These are phyloP conservation scores for Toxotes chatareus DNA, from an alignment of 2,113 vertebrate genomes.

Conservation along the genomic window DNA sequence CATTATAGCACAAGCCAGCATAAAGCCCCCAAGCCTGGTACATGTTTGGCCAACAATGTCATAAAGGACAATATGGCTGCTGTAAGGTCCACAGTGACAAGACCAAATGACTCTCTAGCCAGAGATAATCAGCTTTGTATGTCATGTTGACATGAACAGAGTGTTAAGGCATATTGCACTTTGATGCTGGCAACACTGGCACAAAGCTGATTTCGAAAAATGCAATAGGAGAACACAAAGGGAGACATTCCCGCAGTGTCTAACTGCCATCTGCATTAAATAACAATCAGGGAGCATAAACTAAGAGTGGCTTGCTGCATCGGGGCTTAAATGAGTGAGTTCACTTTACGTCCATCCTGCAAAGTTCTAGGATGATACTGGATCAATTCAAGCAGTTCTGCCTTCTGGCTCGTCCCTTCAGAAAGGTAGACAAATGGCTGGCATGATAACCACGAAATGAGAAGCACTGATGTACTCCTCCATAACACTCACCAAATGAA, in stretches of 20 bases:
- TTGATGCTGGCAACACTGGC: slow-evolving; percentile 71
- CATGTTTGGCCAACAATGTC: slow-evolving; percentile 72
- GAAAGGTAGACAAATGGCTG: slow-evolving; percentile 61
- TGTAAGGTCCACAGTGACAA: slow-evolving; percentile 70
- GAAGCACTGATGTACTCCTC: slow-evolving; percentile 52
- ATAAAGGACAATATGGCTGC: slow-evolving; percentile 79
- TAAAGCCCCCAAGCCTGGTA: slow-evolving; percentile 67
- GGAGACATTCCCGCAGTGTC: slow-evolving; percentile 56
- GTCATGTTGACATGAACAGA: slow-evolving; percentile 76
- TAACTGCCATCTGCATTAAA: slow-evolving; percentile 67
- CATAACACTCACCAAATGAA: slow-evolving; percentile 57
- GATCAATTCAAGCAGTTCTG: slow-evolving; percentile 24
- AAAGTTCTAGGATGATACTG: slow-evolving; percentile 21
- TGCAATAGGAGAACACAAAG: slow-evolving; percentile 65
- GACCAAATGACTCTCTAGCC: slow-evolving; percentile 78
- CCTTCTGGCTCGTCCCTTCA: slow-evolving; percentile 16
- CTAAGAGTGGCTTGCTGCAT: slow-evolving; percentile 42
- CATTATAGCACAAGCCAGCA: slow-evolving; percentile 68
- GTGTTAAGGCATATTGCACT: slow-evolving; percentile 75
- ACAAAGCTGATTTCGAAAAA: slow-evolving; percentile 76
- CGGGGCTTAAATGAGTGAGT: slow-evolving; percentile 35
- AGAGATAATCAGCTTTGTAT: slow-evolving; percentile 81
- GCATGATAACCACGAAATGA: slow-evolving; percentile 43
- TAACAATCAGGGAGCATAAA: slow-evolving; percentile 59
- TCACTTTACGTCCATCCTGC: slow-evolving; percentile 34